Conservation (phyloP, 2,113 vertebrate genomes). For the Ageneiosus marmoratus region DNA sequence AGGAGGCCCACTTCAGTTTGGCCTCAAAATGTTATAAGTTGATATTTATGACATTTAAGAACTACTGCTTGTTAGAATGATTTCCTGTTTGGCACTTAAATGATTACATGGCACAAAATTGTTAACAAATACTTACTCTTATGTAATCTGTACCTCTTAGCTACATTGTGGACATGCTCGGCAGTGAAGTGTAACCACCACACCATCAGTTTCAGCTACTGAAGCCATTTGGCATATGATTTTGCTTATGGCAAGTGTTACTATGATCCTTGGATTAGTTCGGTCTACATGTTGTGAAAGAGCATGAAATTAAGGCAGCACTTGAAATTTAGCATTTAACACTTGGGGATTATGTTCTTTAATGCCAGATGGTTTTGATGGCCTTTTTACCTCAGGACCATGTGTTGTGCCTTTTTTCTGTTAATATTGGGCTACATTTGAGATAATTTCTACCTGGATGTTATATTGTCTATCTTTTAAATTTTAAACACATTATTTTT, state of each 20-base stretch:
- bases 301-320: constrained; percentile 10
- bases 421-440: constrained; percentile 26
- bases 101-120: neutral
- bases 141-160: neutral
- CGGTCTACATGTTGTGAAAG: neutral
- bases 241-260: neutral
- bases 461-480: constrained; percentile 11
- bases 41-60: neutral
- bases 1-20: neutral
- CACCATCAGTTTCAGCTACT: neutral
- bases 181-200: neutral
- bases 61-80: neutral
- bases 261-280: neutral
- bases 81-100: neutral
- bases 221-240: neutral
- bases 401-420: constrained; percentile 64
- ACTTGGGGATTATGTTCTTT: constrained; percentile 42
- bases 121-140: neutral
- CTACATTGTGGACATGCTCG: neutral
- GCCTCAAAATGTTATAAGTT: no score
- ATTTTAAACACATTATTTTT: neutral
- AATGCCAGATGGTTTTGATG: constrained; percentile 57
- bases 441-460: constrained; percentile 34
- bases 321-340: constrained; percentile 6
- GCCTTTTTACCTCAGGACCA: constrained; percentile 67